Base-by-base conservation (phyloP, 2,888 invertebrate species). In the Cryptus armator region DNA sequence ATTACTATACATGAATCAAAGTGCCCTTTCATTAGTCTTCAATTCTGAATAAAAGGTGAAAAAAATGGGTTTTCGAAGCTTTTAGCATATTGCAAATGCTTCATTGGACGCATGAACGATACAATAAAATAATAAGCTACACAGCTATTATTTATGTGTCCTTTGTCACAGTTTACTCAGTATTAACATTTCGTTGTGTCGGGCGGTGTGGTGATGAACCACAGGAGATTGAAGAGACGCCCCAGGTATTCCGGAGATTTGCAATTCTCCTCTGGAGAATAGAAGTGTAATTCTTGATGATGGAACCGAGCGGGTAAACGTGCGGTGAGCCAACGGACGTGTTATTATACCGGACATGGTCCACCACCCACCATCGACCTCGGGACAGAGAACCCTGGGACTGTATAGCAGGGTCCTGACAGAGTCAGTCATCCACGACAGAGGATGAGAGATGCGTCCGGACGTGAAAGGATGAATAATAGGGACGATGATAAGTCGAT, bases 401-500 rank as follows among this genome's bases (percentile, higher is more conserved):
- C 9, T 37, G 64, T 14, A 16, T 70, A 51, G 62, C 48, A 4
- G 48, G 32, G 4, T 68, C 44, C 68, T 46, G 68, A 16, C 59
- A 62, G 72, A 44, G 56, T 74, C 80, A 67, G 67, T 81, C 74
- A 59, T 74, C 51, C 66, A 24, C 37, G 32, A 32, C 19, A 67
- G 67, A 81, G 67, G 66, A 74, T 59, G 80, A 74, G 67, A 74
- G 66, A 80, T 62, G 77, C 48, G 72, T 66, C 70, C 29, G 70
- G 74, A 75, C 70, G 79, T 86, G 85, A 81, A 87, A 86, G 85
- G 85, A 86, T 87, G 86, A 87, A 84, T 87, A 87, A 87, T 87
- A 85, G 86, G 83, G 59, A 83, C 85, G 87, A 86, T 87, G 87
- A 87, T 86, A 87, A 87, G 87, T 87, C 86, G 87, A 87, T 87